A percentile compares a stretch with the other conserved stretches of the same genome.
phyloP scores from a whole-genome alignment of 2,888 invertebrate genomes.

The Drosophila kanekoi region DNA sequence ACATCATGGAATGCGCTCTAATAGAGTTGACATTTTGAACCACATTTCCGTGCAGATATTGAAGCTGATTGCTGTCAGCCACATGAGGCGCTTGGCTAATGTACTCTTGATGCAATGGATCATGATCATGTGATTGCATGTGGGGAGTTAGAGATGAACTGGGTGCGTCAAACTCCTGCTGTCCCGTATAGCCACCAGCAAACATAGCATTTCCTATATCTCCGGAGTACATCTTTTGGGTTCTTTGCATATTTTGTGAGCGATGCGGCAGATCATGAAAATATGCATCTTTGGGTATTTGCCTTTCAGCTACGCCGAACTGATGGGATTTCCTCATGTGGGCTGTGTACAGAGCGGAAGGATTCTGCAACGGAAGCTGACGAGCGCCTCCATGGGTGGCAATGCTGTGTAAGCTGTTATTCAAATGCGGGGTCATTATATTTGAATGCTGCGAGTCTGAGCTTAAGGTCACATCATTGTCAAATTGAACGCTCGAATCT shows the following conservation, averaged over 20 bases:
- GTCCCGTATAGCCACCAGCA: slow-evolving; percentile 26
- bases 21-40: slow-evolving; percentile 14
- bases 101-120: slow-evolving; percentile 12
- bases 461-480: slow-evolving; percentile 4
- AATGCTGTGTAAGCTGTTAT: slow-evolving; percentile 31
- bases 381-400: slow-evolving; percentile 10
- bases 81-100: slow-evolving; percentile 7
- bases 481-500: slow-evolving; percentile 39
- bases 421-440: slow-evolving; percentile 19
- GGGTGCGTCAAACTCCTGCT: slow-evolving; percentile 9
- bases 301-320: slow-evolving; percentile 63
- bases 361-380: slow-evolving; percentile 27
- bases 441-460: slow-evolving; percentile 22
- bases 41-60: slow-evolving; percentile 23
- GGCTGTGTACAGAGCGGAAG: slow-evolving; percentile 15
- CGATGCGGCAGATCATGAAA: slow-evolving; percentile 87
- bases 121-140: slow-evolving; percentile 24
- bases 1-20: slow-evolving; percentile 18
- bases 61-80: slow-evolving; percentile 29
- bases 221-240: slow-evolving; percentile 26
- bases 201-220: slow-evolving; percentile 32
- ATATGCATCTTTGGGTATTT: slow-evolving; percentile 88
- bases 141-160: neutral
- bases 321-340: slow-evolving; percentile 18
- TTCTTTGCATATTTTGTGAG: slow-evolving; percentile 33